phyloP scores from a whole-genome alignment of 1,140 invertebrate genomes.

The Pantala flavescens region DNA sequence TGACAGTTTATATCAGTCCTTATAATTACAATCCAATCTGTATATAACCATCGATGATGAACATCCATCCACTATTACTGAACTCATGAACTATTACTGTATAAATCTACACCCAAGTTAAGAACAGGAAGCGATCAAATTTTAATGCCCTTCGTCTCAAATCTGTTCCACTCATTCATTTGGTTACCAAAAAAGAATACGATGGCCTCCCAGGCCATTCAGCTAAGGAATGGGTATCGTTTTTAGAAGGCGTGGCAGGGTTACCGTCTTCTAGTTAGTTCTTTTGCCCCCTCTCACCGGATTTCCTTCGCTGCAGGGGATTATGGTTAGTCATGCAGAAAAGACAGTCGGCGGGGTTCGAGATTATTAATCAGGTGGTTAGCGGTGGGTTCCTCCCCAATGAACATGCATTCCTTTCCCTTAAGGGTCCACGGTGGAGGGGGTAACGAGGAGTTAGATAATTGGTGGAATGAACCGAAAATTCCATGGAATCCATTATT shows the following conservation, averaged over 20 bases:
- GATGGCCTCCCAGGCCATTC: too few relatives aligned
- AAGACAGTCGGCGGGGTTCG: not conserved
- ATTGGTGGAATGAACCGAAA: not conserved
- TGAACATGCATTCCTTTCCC: not conserved
- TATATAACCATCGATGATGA: too few relatives aligned
- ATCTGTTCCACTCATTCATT: too few relatives aligned
- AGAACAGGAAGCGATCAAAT: too few relatives aligned
- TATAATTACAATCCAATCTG: too few relatives aligned
- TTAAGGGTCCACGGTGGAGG: not conserved
- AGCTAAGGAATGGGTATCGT: not conserved
- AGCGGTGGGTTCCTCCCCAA: not conserved
- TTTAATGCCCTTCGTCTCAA: too few relatives aligned
- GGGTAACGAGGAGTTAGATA: not conserved
- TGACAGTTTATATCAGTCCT: too few relatives aligned
- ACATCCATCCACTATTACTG: too few relatives aligned
- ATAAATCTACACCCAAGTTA: too few relatives aligned
- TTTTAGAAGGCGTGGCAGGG: not conserved
- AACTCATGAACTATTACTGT: too few relatives aligned
- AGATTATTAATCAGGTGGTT: conserved; percentile 10
- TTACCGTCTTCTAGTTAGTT: not conserved
- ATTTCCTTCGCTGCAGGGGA: not conserved
- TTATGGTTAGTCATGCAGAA: not conserved
- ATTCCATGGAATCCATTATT: not conserved
- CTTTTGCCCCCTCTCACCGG: not conserved
- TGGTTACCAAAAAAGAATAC: too few relatives aligned